Base-by-base conservation (phyloP, 2,797 vertebrate genomes). In the Rousettus madagascariensis region DNA sequence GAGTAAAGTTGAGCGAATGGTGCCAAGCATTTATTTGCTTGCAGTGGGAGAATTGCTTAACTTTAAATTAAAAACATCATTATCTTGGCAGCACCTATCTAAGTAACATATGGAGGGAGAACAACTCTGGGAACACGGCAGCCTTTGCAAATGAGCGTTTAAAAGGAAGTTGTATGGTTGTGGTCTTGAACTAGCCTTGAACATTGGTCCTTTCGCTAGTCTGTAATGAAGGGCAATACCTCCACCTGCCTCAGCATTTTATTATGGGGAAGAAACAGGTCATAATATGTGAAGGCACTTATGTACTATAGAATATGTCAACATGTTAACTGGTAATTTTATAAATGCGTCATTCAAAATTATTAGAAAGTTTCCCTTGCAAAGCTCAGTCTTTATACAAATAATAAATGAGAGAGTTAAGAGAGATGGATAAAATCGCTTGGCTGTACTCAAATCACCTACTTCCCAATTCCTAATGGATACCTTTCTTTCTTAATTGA, bases 61-160 rank as follows among this genome's bases (percentile, higher is more conserved):
- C 68, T 95, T 95, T 87, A 95, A 91, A 86, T 89, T 91, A 92
- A 95, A 96, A 95, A 63, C 94, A 90, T 96, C 77, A 91, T 78
- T 94, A 65, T 92, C 74, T 94, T 95, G 83, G 95, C 85, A 92
- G 95, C 57, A 36, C 43, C 59, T 11, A 17, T 68, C 16, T 74
- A 57, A 86, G 46, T 61, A 95, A 49, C 89, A 86, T 78, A 91
- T 90, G 92, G 88, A 63, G 49, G 63, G 33, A 88, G 66, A 88
- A 36, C 24, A 26, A 16, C 65, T 88, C 74, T 43, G 38, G 63
- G 61, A 92, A 66, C n/a, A 89, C 38, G 85, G 65, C 51, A 92
- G n/a, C 11, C 6, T 86, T 93, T 89, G 65, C 57, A 89, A 92
- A 88, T 43, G 69, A 87, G 41, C 77, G 36, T 46, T 77, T 78